These are phyloP conservation scores for Lutraria rhynchaena DNA, from an alignment of 1,140 invertebrate genomes.

Conservation along the genomic window DNA sequence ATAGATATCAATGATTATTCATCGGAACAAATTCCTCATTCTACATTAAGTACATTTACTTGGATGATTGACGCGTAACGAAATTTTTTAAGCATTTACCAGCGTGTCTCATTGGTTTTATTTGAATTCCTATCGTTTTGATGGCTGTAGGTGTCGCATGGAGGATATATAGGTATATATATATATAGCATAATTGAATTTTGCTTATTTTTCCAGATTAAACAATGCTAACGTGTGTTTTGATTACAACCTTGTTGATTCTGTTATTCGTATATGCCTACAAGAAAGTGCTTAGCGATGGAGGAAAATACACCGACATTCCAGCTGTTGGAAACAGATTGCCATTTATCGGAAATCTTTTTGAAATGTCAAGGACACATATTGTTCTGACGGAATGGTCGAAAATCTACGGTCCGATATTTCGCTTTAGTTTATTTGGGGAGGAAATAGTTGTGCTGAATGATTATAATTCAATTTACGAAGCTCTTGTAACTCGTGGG, in stretches of 20 bases:
- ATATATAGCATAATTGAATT: no score
- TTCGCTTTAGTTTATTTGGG: conserved; percentile 65
- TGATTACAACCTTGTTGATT: background rate
- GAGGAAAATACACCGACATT: conserved; percentile 53
- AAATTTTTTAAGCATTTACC: no score
- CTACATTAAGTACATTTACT: no score
- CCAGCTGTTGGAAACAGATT: conserved; percentile 61
- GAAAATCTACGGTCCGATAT: conserved; percentile 70
- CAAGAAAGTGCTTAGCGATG: background rate
- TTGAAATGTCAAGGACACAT: conserved; percentile 69
- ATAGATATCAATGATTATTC: no score
- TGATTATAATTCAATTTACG: conserved; percentile 68
- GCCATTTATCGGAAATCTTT: conserved; percentile 72
- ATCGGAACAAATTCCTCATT: no score
- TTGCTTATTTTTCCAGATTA: no score
- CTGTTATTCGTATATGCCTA: conserved; percentile 17
- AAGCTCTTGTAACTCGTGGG: conserved; percentile 69
- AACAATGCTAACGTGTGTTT: conserved; percentile 36
- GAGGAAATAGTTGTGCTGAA: conserved; percentile 75
- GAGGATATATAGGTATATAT: no score
- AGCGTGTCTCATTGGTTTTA: no score
- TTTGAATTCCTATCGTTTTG: no score
- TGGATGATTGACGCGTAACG: no score
- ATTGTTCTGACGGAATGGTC: conserved; percentile 68
- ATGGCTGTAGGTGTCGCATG: no score